Percentiles rank a stretch among this genome's conserved stretches.
These are phyloP conservation scores for Bufo bufo DNA, from an alignment of 2,113 vertebrate species.

Conservation along the genomic window DNA sequence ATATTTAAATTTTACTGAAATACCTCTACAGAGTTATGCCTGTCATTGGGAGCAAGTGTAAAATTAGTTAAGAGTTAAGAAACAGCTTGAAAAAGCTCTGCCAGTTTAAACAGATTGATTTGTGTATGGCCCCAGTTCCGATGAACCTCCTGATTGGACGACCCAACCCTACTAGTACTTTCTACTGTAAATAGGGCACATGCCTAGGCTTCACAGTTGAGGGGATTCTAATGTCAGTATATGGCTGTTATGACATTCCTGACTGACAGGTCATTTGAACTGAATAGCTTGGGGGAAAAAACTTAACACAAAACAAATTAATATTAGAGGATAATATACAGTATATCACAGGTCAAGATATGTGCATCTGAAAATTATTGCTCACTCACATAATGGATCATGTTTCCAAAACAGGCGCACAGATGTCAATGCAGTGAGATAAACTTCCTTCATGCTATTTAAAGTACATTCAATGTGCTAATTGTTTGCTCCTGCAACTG, in stretches of 20 bases:
- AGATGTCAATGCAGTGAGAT: constrained; percentile 21
- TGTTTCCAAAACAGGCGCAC: constrained; percentile 13
- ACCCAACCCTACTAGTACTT: not conserved
- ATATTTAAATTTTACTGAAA: not conserved
- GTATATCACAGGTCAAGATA: constrained; percentile 20
- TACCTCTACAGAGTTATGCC: not conserved
- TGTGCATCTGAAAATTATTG: constrained; percentile 9
- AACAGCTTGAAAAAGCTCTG: not conserved
- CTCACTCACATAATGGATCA: not conserved
- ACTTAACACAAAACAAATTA: no score
- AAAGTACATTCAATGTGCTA: constrained; percentile 30
- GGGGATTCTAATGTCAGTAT: not conserved
- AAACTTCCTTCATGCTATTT: constrained; percentile 33
- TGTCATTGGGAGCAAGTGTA: not conserved
- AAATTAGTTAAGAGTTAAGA: not conserved
- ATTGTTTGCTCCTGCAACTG: constrained; percentile 31
- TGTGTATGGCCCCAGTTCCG: not conserved
- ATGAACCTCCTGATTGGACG: not conserved
- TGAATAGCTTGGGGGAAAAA: not conserved
- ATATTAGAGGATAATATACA: not conserved
- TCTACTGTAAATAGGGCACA: not conserved
- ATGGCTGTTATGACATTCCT: not conserved
- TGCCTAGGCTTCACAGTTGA: not conserved
- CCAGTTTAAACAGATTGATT: not conserved
- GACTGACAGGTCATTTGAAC: not conserved